phyloP scores from a whole-genome alignment of 2,888 invertebrate genomes.

The Limnephilus marmoratus region DNA sequence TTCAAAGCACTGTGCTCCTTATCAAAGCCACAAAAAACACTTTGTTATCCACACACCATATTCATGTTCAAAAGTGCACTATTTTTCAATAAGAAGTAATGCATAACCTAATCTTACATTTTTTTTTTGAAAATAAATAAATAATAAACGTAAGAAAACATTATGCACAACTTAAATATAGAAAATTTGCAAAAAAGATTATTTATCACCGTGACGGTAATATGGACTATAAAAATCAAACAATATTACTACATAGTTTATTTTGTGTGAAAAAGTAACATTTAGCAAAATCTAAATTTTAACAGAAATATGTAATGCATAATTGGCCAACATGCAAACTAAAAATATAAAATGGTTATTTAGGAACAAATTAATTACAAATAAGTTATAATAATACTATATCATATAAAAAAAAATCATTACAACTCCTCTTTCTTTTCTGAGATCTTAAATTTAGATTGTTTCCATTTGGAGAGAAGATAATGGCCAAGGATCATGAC shows the following conservation, averaged over 20 bases:
- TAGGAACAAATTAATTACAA: slow-evolving; percentile 47
- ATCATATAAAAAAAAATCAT: not conserved
- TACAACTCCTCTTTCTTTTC: not conserved
- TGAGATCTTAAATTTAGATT: slow-evolving; percentile 37
- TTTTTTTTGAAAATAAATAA: not conserved
- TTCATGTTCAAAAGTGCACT: not conserved
- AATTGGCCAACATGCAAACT: slow-evolving; percentile 24
- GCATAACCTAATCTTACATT: not conserved
- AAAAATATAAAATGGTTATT: slow-evolving; percentile 19
- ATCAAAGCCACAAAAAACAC: not conserved
- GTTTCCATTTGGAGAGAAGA: slow-evolving; percentile 2
- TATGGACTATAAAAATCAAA: not conserved
- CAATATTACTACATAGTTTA: not conserved
- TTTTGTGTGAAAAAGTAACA: not conserved
- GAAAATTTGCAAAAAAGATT: not conserved
- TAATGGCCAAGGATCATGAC: not conserved
- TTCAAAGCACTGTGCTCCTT: not conserved
- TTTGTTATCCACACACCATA: not conserved
- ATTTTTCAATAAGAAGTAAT: not conserved
- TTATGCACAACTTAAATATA: not conserved
- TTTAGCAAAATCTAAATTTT: not conserved
- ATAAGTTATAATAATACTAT: slow-evolving; percentile 37
- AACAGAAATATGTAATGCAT: not conserved
- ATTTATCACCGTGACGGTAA: not conserved
- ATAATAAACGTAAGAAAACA: not conserved